These are phyloP conservation scores for Tethya wilhelma DNA, from an alignment of 37 sponge, comb jelly and placozoan species.

Conservation along the genomic window DNA sequence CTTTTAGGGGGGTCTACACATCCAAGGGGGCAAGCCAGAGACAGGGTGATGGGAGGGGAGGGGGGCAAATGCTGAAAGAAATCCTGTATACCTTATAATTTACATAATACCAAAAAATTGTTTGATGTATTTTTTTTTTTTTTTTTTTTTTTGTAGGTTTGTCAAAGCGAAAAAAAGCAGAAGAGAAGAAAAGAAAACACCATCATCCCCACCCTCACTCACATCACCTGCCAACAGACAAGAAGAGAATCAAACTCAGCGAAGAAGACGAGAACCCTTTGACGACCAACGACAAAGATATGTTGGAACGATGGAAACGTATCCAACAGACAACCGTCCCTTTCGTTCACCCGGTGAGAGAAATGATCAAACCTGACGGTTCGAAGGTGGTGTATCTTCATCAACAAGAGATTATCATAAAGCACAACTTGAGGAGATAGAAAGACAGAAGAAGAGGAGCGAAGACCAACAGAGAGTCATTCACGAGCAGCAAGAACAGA, in stretches of 20 bases:
- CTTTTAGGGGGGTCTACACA: no score
- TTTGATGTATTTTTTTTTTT: not conserved
- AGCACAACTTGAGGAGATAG: slow-evolving; percentile 48
- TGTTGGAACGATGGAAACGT: slow-evolving; percentile 54
- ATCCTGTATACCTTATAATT: not conserved
- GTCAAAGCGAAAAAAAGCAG: slow-evolving; percentile 9
- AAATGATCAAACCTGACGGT: not conserved
- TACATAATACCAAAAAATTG: not conserved
- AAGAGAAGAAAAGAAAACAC: not conserved
- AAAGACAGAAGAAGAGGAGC: slow-evolving; percentile 17
- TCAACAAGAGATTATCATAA: slow-evolving; percentile 35
- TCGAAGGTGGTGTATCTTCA: not conserved
- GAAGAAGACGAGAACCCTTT: slow-evolving; percentile 4
- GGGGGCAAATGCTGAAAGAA: no score
- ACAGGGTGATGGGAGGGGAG: no score
- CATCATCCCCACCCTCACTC: not conserved
- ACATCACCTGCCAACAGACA: not conserved
- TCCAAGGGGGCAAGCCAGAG: no score
- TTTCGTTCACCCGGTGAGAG: slow-evolving; percentile 17
- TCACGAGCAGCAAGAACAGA: slow-evolving; percentile 45
- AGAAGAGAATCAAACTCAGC: slow-evolving; percentile 2
- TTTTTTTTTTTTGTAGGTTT: not conserved
- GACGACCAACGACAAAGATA: slow-evolving; percentile 29
- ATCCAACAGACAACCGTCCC: slow-evolving; percentile 20
- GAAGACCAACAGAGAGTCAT: slow-evolving; percentile 53